phyloP scores from a whole-genome alignment of 2,113 vertebrate species.

The Phylloscopus trochiloides region DNA sequence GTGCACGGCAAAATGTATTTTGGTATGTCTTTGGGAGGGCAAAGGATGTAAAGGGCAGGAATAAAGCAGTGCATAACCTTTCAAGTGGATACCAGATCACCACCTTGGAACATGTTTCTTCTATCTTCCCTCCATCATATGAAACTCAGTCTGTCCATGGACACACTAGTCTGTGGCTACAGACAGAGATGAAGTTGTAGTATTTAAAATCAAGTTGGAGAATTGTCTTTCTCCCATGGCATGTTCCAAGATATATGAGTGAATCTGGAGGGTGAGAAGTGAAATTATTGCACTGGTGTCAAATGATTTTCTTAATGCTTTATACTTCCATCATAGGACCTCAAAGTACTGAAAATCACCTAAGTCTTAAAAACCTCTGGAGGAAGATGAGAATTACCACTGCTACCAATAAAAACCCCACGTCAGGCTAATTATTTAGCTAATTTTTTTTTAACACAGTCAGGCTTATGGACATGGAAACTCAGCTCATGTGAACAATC shows the following conservation, averaged over 20 bases:
- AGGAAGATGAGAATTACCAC: neutral
- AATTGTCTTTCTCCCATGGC: neutral
- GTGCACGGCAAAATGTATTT: neutral
- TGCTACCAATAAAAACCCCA: neutral
- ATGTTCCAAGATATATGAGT: neutral
- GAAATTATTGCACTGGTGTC: neutral
- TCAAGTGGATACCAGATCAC: neutral
- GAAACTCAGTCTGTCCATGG: neutral
- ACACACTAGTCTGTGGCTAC: neutral
- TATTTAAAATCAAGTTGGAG: neutral
- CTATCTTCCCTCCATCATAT: neutral
- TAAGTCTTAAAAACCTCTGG: neutral
- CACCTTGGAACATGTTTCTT: neutral
- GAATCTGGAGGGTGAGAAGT: neutral
- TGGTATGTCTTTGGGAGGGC: neutral
- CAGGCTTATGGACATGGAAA: neutral
- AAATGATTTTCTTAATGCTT: neutral
- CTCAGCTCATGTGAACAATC: neutral
- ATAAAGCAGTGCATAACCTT: neutral
- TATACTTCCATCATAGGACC: neutral
- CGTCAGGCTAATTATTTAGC: neutral
- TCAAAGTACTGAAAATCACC: neutral
- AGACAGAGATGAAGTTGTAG: neutral
- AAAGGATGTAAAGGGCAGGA: neutral
- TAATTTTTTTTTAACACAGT: neutral